Evolutionary conservation across 2,888 invertebrate species (phyloP), one percentile per base, ranked within the genome.

Genomic region (Nyleta sp.): DNA sequence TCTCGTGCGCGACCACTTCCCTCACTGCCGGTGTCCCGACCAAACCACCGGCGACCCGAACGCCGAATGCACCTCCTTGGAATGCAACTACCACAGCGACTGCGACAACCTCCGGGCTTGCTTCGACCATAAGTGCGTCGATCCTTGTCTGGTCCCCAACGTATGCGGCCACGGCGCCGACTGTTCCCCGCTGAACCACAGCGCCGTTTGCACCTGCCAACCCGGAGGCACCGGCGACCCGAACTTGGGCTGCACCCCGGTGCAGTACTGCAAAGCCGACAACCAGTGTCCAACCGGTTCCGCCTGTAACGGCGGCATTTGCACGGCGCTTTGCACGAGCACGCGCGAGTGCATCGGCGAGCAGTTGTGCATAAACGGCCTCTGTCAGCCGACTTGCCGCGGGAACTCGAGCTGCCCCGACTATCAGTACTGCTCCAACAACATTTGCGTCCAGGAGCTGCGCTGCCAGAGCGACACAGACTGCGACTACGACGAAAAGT

Each of bases 221-320:
- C 92, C 96, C 20, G 97, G 97, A 46, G 95, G 94, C 80, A 96
- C 96, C 0, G 97, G 97, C 22, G 96, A 97, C 91, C 96, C 97
- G 10, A 94, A 95, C 75, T 92, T 96, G 77, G 97, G 97, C 11
- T 97, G 97, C 87, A 94, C 95, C 22, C 93, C 95, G 1, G 92
- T 97, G 57, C 96, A 96, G 84, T 96, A 96, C 85, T 98, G 98
- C 86, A 94, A 94, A 52, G 92, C 93, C 65, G 96, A 97, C 81
- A 93, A 92, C 40, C 96, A 96, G 87, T 98, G 98, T 88, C 94
- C 96, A 0, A 93, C 96, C 1, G 96, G 96, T 60, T 95, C 96
- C 10, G 95, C 95, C 85, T 97, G 97, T 86, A 93, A 95, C 75
- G 95, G 95, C 80, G 96, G 96, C 72, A 93, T 97, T 78, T 97